Percentiles rank a stretch among this genome's conserved stretches.
Evolutionary conservation across 2,888 invertebrate species (phyloP).

Genomic region (Ormyrus pomaceus): DNA sequence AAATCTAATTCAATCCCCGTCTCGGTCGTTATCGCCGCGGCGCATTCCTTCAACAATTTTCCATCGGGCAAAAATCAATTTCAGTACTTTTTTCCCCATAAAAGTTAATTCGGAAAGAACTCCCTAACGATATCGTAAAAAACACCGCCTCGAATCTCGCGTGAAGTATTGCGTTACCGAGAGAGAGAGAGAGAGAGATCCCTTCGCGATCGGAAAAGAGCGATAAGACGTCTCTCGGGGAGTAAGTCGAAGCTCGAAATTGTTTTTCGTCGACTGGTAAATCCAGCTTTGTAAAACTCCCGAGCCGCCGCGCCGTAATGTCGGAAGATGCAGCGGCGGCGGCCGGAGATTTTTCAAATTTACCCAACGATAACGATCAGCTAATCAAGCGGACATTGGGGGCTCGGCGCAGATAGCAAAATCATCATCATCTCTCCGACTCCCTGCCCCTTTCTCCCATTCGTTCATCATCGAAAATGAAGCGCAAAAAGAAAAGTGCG

Average conservation of each 20-base stretch:
- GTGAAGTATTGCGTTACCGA: neutral
- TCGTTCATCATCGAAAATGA: neutral
- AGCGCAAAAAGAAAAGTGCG: neutral
- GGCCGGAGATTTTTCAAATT: slow-evolving; percentile 13
- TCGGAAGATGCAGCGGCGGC: neutral
- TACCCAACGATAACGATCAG: slow-evolving; percentile 40
- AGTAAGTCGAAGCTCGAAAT: slow-evolving; percentile 16
- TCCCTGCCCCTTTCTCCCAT: neutral
- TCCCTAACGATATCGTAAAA: no score
- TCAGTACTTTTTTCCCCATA: neutral
- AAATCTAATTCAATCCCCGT: slow-evolving; percentile 12
- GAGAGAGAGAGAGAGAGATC: neutral
- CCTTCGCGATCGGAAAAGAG: neutral
- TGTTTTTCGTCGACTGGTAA: slow-evolving; percentile 31
- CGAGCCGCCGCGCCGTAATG: slow-evolving; percentile 5
- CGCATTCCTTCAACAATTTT: no score
- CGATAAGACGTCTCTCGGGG: neutral
- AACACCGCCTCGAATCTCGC: neutral
- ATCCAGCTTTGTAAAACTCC: neutral
- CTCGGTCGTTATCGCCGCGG: neutral
- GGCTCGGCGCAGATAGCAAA: neutral
- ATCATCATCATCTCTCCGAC: slow-evolving; percentile 8
- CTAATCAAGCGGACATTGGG: slow-evolving; percentile 27
- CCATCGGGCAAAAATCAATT: neutral
- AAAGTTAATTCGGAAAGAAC: neutral